These are phyloP conservation scores for Clinocottus analis DNA, from an alignment of 2,113 vertebrate species.

Conservation along the genomic window DNA sequence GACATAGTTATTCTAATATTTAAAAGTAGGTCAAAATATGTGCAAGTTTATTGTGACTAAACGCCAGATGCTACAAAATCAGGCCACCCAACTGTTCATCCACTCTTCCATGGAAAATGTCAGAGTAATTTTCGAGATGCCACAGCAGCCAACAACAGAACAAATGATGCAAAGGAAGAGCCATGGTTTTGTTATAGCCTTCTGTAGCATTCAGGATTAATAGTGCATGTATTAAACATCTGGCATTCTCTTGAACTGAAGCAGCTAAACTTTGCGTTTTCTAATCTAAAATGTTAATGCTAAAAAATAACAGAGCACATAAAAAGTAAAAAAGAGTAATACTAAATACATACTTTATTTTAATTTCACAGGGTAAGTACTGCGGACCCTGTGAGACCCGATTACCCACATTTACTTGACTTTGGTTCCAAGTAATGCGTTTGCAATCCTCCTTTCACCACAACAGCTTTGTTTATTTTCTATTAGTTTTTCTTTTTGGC, in stretches of 20 bases:
- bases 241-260: slow-evolving; percentile 10
- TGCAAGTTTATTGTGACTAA: neutral
- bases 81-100: neutral
- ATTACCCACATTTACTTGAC: neutral
- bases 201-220: slow-evolving; percentile 42
- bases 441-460: slow-evolving; percentile 17
- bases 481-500: slow-evolving; percentile 1
- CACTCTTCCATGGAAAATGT: neutral
- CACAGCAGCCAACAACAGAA: slow-evolving; percentile 17
- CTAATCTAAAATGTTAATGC: slow-evolving; percentile 11
- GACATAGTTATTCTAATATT: neutral
- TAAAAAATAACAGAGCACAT: slow-evolving; percentile 1
- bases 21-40: neutral
- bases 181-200: slow-evolving; percentile 28
- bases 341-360: slow-evolving; percentile 17
- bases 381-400: slow-evolving; percentile 20
- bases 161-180: slow-evolving; percentile 30
- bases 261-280: slow-evolving; percentile 7
- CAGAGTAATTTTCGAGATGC: slow-evolving; percentile 13
- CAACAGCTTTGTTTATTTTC: slow-evolving; percentile 27
- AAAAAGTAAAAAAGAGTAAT: neutral
- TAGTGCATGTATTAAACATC: slow-evolving; percentile 33
- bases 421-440: slow-evolving; percentile 28
- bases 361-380: slow-evolving; percentile 6
- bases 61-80: neutral